These are phyloP conservation scores for Turnix velox DNA, from an alignment of 2,113 vertebrate species.

Conservation along the genomic window DNA sequence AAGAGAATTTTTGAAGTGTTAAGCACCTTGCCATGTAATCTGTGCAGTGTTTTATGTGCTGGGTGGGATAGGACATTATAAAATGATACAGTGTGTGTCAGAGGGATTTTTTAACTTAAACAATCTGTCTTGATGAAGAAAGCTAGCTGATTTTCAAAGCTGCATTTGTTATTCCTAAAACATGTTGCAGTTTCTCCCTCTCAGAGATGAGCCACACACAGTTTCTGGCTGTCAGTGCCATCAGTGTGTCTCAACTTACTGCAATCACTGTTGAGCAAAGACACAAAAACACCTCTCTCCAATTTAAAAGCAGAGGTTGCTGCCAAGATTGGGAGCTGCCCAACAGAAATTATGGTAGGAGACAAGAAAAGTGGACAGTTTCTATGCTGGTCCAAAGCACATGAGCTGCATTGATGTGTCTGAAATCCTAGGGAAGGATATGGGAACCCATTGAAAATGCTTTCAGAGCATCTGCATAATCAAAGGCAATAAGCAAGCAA, in stretches of 20 bases:
- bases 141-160: neutral
- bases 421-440: neutral
- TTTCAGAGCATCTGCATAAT: neutral
- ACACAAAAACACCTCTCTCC: neutral
- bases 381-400: neutral
- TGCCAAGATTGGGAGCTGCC: neutral
- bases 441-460: neutral
- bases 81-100: neutral
- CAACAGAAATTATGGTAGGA: neutral
- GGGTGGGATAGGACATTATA: neutral
- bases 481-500: neutral
- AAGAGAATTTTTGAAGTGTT: neutral
- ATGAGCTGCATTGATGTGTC: fast-evolving
- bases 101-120: neutral
- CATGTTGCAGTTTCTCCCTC: neutral
- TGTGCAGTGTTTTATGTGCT: neutral
- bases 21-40: neutral
- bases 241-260: neutral
- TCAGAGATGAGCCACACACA: neutral
- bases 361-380: neutral
- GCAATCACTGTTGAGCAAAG: neutral
- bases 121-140: neutral
- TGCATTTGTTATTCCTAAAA: neutral
- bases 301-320: neutral
- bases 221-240: neutral